A percentile compares a stretch with the other conserved stretches of the same genome.
Conservation (phyloP, 1,140 invertebrate genomes). For the Yoshiicerus persimilis region DNA sequence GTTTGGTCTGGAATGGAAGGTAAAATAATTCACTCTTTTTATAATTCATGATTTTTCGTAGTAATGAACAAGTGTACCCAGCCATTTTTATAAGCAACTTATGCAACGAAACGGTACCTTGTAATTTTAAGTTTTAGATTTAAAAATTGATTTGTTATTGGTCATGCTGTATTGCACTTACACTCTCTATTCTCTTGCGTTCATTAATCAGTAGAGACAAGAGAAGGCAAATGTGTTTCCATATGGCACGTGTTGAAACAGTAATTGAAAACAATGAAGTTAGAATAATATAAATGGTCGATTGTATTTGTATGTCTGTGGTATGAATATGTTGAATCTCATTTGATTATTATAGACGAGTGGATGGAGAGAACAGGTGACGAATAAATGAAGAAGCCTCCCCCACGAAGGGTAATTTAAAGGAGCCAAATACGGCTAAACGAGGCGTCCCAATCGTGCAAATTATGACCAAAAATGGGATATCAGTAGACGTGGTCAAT, state of each 20-base stretch:
- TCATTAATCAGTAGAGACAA: not conserved
- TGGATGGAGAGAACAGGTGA: not conserved
- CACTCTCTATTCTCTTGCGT: not conserved
- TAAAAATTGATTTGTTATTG: no score
- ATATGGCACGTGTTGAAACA: constrained; percentile 5
- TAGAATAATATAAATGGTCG: not conserved
- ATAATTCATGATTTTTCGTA: no score
- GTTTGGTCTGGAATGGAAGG: no score
- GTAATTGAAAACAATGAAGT: not conserved
- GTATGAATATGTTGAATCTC: not conserved
- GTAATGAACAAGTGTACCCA: no score
- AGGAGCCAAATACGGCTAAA: constrained; percentile 38
- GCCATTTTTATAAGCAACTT: no score
- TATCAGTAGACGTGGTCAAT: constrained; percentile 24
- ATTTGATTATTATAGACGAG: not conserved
- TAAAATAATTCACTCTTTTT: no score
- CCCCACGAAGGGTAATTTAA: constrained; percentile 39
- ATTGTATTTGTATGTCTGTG: not conserved
- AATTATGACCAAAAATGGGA: constrained; percentile 40
- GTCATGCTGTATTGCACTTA: no score
- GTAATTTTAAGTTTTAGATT: no score
- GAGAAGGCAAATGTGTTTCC: not conserved
- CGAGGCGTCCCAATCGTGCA: constrained; percentile 40
- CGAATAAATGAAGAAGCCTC: constrained; percentile 14
- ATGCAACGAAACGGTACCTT: no score